Base-by-base conservation (phyloP, 2,113 vertebrate genomes). In the Paraplagusia blochii region DNA sequence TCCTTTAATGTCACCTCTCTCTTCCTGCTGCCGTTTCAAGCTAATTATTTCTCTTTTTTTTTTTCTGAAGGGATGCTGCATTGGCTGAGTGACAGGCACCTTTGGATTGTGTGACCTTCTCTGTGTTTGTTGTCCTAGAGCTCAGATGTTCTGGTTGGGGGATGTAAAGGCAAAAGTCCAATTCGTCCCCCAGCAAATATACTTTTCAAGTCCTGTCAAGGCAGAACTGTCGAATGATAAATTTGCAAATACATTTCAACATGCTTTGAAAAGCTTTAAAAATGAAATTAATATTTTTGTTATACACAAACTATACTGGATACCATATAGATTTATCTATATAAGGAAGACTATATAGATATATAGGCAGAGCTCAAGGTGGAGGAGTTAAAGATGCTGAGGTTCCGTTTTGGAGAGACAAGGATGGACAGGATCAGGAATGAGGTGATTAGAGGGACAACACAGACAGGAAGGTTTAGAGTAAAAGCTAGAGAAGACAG, bases 51-150 rank as follows among this genome's bases (percentile, higher is more conserved):
- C 77, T 79, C 68, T 75, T 80, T 69, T 53, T 87, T 85, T 79
- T 79, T 69, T 75, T 80, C 72, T 53, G 46, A 74, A 76, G 79
- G 48, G n/a, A 80, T 35, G 63, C 72, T 73, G 73, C 67, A 53
- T 77, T 85, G 84, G 84, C 85, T 69, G 70, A 63, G 72, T 84
- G 85, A 89, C 82, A 83, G 87, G 81, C 86, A 88, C 75, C 85
- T 81, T 77, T 83, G 83, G 80, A 81, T 81, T 87, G 81, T 33
- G 39, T 83, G 83, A 85, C 81, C 83, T 89, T 85, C 81, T 62
- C 51, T 7, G 36, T 52, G 38, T 79, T 29, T 78, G 71, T 82
- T 83, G 76, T 79, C 75, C 72, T 53, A 77, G 73, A 75, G 76
- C 74, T 75, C 45, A 3, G 72, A 64, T 36, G 58, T 62, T 60